phyloP scores from a whole-genome alignment of 2,113 vertebrate genomes.

The Macrotis lagotis region DNA sequence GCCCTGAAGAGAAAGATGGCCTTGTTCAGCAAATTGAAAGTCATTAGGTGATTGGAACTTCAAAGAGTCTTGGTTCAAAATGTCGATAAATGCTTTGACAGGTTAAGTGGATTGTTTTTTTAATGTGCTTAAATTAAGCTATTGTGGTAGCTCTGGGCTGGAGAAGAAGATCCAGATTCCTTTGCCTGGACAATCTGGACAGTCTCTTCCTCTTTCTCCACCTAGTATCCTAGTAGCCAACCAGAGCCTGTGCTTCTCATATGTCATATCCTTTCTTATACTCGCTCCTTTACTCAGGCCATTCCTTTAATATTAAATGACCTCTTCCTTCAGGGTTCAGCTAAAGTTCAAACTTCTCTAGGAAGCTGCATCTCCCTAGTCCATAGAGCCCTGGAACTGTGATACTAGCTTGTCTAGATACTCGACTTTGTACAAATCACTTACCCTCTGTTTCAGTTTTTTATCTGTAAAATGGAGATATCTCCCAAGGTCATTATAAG shows the following conservation, averaged over 20 bases:
- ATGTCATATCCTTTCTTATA: neutral
- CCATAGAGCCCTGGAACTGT: neutral
- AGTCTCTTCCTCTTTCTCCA: neutral
- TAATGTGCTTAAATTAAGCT: neutral
- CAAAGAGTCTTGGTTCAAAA: neutral
- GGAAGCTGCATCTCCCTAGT: neutral
- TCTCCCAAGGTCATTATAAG: neutral
- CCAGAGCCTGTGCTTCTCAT: neutral
- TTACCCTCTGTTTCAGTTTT: neutral
- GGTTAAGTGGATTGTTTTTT: neutral
- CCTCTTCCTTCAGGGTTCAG: neutral
- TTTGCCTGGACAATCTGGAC: neutral
- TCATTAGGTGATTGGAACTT: neutral
- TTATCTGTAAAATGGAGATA: neutral
- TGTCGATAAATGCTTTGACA: neutral
- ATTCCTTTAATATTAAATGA: neutral
- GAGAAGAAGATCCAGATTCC: neutral
- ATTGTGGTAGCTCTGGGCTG: neutral
- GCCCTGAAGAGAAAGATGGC: neutral
- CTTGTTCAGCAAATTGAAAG: neutral
- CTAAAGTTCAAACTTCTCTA: neutral
- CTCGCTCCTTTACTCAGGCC: neutral
- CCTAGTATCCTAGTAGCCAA: neutral
- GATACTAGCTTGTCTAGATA: neutral
- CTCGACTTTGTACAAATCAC: neutral